These are phyloP conservation scores for Myrmecophaga tridactyla DNA, from an alignment of 2,113 vertebrate genomes.

Conservation along the genomic window DNA sequence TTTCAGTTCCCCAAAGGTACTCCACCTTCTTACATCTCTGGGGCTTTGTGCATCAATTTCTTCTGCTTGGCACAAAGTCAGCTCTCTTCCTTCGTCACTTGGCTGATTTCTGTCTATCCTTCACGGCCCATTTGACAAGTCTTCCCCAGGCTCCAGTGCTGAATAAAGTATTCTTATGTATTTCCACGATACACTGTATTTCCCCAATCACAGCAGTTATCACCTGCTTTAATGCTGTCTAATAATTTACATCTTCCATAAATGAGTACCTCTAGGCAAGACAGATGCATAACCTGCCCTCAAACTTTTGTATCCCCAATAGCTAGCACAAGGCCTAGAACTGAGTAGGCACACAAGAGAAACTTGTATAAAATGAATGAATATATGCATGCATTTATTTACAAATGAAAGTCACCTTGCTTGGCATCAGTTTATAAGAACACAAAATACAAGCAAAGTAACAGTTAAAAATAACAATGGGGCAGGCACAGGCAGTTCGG, in stretches of 20 bases:
- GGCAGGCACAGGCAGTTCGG: no score
- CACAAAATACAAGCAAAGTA: background rate
- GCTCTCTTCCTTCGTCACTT: background rate
- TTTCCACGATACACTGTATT: background rate
- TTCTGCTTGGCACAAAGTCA: background rate
- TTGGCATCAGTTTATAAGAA: background rate
- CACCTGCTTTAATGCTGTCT: background rate
- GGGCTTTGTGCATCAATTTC: background rate
- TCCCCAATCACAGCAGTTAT: background rate
- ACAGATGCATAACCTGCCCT: background rate
- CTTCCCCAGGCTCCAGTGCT: background rate
- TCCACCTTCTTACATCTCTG: background rate
- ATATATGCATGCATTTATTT: background rate
- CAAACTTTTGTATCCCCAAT: background rate
- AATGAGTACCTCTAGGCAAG: background rate
- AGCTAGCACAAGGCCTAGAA: slow-evolving; percentile 2
- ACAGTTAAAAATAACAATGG: background rate
- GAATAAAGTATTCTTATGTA: background rate
- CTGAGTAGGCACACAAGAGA: background rate
- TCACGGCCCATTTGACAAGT: background rate
- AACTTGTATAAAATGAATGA: background rate
- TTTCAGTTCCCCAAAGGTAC: slow-evolving; percentile 35
- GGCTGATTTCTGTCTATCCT: background rate
- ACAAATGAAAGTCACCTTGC: slow-evolving; percentile 14
- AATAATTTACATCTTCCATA: background rate